phyloP scores from a whole-genome alignment of 2,888 invertebrate species.

The Drosophila affinis region DNA sequence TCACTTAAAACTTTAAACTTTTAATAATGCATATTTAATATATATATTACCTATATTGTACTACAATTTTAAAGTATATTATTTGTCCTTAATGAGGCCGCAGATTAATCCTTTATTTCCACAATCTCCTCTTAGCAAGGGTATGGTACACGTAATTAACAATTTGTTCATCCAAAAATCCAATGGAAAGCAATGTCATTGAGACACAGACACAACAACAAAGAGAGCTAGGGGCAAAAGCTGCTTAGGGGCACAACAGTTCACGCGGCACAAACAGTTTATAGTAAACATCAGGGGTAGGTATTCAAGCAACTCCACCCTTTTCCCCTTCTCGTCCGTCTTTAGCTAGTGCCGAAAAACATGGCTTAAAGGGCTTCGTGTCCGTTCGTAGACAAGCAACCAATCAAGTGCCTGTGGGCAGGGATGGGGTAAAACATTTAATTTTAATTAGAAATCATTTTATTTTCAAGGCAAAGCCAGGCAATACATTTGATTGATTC shows the following conservation, averaged over 20 bases:
- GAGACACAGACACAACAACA: conserved; percentile 36
- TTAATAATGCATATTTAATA: too few relatives aligned
- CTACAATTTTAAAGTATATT: too few relatives aligned
- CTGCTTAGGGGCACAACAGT: conserved; percentile 6
- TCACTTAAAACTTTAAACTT: too few relatives aligned
- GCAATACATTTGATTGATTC: conserved; percentile 11
- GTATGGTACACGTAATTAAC: conserved; percentile 59
- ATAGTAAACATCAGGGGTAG: not conserved
- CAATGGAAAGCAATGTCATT: conserved; percentile 64
- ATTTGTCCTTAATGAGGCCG: too few relatives aligned
- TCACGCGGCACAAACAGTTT: not conserved
- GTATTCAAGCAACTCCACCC: not conserved
- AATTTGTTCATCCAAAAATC: conserved; percentile 67
- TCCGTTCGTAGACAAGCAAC: conserved; percentile 13
- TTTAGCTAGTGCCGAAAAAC: conserved; percentile 25
- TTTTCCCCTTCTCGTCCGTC: conserved; percentile 6
- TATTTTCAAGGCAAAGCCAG: conserved; percentile 24
- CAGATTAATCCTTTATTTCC: too few relatives aligned
- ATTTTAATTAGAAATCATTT: conserved; percentile 71
- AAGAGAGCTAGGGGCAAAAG: conserved; percentile 3
- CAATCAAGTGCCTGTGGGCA: conserved; percentile 41
- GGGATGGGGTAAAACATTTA: conserved; percentile 45
- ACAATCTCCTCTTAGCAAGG: not conserved
- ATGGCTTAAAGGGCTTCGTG: conserved; percentile 55
- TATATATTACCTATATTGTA: too few relatives aligned